Conservation (phyloP, 2,113 vertebrate genomes). For the Trematocara stigmaticum region DNA sequence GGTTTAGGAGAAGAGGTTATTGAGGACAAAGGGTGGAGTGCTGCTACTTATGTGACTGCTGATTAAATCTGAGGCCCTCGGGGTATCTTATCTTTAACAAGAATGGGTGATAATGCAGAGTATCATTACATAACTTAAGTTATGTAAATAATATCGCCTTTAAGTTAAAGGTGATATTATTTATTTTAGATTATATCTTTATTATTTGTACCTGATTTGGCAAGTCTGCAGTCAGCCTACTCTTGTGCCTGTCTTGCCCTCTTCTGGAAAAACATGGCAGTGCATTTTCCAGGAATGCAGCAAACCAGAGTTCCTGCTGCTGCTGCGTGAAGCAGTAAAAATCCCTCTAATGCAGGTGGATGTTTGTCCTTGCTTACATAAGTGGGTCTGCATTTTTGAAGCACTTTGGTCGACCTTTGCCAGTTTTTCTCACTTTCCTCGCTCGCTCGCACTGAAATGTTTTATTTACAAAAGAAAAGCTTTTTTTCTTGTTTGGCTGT, state of each 20-base stretch:
- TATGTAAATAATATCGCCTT: too few relatives aligned
- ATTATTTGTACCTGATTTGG: not conserved
- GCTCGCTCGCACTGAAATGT: not conserved
- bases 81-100: not conserved
- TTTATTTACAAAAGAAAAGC: not conserved
- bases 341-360: not conserved
- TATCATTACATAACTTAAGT: not conserved
- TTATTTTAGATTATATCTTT: not conserved
- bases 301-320: not conserved
- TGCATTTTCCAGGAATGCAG: constrained; percentile 16
- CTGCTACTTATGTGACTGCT: not conserved
- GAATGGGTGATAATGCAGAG: not conserved
- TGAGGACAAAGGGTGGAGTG: not conserved
- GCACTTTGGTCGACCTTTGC: not conserved
- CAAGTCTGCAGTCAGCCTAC: not conserved
- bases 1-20: not conserved
- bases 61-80: not conserved
- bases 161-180: accelerated
- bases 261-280: constrained; percentile 16
- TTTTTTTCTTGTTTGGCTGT: not conserved
- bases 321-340: not conserved
- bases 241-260: not conserved
- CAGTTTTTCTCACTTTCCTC: not conserved
- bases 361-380: not conserved
- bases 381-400: not conserved